Evolutionary conservation across 2,888 invertebrate genomes (phyloP), one percentile per base, ranked within the genome.

Genomic region (Metellina segmentata): DNA sequence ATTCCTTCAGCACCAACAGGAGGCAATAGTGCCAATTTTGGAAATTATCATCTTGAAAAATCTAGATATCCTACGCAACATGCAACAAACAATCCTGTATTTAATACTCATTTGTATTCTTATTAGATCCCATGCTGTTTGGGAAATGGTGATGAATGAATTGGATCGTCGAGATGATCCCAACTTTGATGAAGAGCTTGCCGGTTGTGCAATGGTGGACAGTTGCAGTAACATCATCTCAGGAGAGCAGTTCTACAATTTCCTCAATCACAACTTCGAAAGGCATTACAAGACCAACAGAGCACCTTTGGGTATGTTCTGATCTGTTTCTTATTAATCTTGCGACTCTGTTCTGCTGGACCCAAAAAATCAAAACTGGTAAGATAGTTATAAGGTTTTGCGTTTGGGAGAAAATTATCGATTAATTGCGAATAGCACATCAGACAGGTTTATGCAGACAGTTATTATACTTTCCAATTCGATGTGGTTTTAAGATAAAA

Each of bases 61-160:
- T 34, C 34, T 34, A 34, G 34, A 34, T 34, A 34, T 1, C 34
- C 34, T 34, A 34, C 1, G 34, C 34, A 34, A 34, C 4, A 34
- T 34, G 4, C 34, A 34, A 34, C 34, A 34, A 34, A 34, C 61
- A 61, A 61, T 61, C 61, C 9, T 7, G 7, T 16, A 8, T 11
- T 61, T 61, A 9, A 16, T 9, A 34, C 34, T 34, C 34, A 4
- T 34, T 34, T 34, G 34, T 34, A 34, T 34, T 34, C 4, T 1
- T n/a, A n/a, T n/a, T n/a, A 94, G 95, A 79, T 97, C 97, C 94
- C 98, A 98, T 94, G 98, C 98, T 52, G 97, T 98, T 74, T 98
- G 98, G 98, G 98, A 98, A 95, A 98, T 98, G 97, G 98, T 98
- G 83, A 98, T 98, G 98, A 98, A 98, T 95, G 98, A 98, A 95